These are phyloP conservation scores for Rana temporaria DNA, from an alignment of 2,113 vertebrate genomes.

Conservation along the genomic window DNA sequence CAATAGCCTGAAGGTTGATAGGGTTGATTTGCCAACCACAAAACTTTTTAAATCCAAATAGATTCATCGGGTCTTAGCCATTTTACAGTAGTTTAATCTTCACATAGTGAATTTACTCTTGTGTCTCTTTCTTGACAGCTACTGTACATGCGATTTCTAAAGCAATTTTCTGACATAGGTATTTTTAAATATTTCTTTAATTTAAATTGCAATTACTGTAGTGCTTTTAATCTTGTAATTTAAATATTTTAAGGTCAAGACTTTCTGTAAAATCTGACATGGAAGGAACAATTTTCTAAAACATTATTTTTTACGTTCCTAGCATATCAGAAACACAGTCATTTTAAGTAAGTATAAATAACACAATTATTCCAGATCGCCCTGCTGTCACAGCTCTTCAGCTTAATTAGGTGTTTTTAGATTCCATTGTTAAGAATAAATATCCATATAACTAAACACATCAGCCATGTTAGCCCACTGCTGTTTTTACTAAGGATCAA, in stretches of 20 bases:
- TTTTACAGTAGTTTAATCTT: background rate
- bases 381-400: slow-evolving; percentile 45
- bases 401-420: slow-evolving; percentile 54
- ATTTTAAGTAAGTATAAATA: slow-evolving; percentile 49
- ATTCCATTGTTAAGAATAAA: slow-evolving; percentile 50
- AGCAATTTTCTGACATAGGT: slow-evolving; percentile 24
- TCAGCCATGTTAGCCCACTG: slow-evolving; percentile 32
- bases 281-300: slow-evolving; percentile 40
- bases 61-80: background rate
- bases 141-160: slow-evolving; percentile 23
- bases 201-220: slow-evolving; percentile 48
- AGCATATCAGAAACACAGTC: slow-evolving; percentile 34
- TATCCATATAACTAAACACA: slow-evolving; percentile 48
- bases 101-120: background rate
- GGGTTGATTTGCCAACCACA: background rate
- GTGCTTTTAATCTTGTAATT: slow-evolving; percentile 45
- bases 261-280: slow-evolving; percentile 46
- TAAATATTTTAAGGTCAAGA: slow-evolving; percentile 49
- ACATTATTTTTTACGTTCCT: slow-evolving; percentile 38
- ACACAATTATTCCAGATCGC: slow-evolving; percentile 52
- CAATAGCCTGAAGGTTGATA: too few relatives aligned
- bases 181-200: slow-evolving; percentile 33
- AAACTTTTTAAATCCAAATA: background rate
- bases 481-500: slow-evolving; percentile 39
- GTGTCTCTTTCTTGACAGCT: slow-evolving; percentile 6